Percentiles rank a stretch among this genome's conserved stretches.
phyloP scores from a whole-genome alignment of 2,888 invertebrate genomes.

The Conomelus anceps region DNA sequence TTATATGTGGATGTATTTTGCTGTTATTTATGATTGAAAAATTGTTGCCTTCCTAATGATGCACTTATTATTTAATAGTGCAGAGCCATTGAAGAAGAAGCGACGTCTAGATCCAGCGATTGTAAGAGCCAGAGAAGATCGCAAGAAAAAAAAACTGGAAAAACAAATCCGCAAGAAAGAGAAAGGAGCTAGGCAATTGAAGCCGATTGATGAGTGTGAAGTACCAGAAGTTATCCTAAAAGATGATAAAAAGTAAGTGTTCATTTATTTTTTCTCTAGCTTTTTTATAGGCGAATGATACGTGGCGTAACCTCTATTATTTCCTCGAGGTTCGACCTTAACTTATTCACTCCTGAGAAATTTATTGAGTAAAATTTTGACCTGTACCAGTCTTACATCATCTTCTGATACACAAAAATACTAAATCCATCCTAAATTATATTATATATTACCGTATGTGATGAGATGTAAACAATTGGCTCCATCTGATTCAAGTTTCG shows the following conservation, averaged over 20 bases:
- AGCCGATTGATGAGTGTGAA: slow-evolving; percentile 85
- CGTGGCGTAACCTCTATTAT: no score
- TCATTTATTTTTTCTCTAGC: background rate
- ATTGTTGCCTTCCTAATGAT: background rate
- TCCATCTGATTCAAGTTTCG: no score
- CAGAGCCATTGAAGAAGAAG: slow-evolving; percentile 86
- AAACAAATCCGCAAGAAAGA: slow-evolving; percentile 78
- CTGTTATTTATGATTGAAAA: background rate
- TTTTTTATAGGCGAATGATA: no score
- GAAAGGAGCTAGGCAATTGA: slow-evolving; percentile 72
- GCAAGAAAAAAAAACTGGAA: slow-evolving; percentile 74
- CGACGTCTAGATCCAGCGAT: slow-evolving; percentile 76
- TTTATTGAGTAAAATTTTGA: no score
- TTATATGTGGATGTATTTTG: no score
- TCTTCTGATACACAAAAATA: no score
- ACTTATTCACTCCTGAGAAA: no score
- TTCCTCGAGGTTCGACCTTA: no score
- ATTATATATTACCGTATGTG: no score
- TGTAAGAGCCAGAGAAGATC: slow-evolving; percentile 71
- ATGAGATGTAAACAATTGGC: no score
- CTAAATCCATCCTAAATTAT: no score
- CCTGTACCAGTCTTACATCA: no score
- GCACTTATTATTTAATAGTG: slow-evolving; percentile 49
- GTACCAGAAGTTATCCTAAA: slow-evolving; percentile 59
- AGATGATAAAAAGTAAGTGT: slow-evolving; percentile 51